Evolutionary conservation across 2,888 invertebrate genomes (phyloP).

Genomic region (Prosapia bicincta): DNA sequence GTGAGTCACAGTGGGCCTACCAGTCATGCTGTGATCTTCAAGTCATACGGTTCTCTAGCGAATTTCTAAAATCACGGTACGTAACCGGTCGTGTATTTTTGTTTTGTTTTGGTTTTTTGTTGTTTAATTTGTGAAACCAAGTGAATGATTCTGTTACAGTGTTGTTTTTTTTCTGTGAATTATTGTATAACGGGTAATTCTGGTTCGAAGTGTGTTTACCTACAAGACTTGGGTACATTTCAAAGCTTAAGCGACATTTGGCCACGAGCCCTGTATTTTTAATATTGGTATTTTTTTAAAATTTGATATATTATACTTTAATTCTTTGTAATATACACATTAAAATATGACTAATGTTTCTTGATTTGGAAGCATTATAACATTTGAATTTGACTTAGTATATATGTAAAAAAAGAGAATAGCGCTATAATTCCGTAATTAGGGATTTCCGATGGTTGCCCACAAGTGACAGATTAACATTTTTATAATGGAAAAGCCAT

Average conservation of each 20-base stretch:
- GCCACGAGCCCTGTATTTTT: too few species aligned
- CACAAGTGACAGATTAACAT: not conserved
- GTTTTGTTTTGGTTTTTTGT: slow-evolving; percentile 18
- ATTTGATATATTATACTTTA: too few species aligned
- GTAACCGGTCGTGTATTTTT: not conserved
- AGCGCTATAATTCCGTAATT: not conserved
- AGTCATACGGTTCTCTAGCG: slow-evolving; percentile 36
- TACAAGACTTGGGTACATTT: too few species aligned
- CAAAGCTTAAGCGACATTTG: too few species aligned
- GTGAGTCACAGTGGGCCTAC: slow-evolving; percentile 35
- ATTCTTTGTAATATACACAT: too few species aligned
- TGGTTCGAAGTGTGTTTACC: not conserved
- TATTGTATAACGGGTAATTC: not conserved
- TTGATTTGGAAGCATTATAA: too few species aligned
- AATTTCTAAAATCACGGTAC: slow-evolving; percentile 1
- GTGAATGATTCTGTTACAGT: slow-evolving; percentile 11
- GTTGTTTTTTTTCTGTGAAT: not conserved
- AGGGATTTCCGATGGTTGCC: not conserved
- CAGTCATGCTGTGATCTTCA: slow-evolving; percentile 50
- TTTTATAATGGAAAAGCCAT: not conserved
- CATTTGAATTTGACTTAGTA: too few species aligned
- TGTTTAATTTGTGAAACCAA: slow-evolving; percentile 11
- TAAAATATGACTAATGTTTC: too few species aligned
- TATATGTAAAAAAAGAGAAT: too few species aligned
- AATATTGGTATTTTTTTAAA: too few species aligned